phyloP scores from a whole-genome alignment of 2,797 vertebrate species.

The Lepidocolaptes lacrymiger region DNA sequence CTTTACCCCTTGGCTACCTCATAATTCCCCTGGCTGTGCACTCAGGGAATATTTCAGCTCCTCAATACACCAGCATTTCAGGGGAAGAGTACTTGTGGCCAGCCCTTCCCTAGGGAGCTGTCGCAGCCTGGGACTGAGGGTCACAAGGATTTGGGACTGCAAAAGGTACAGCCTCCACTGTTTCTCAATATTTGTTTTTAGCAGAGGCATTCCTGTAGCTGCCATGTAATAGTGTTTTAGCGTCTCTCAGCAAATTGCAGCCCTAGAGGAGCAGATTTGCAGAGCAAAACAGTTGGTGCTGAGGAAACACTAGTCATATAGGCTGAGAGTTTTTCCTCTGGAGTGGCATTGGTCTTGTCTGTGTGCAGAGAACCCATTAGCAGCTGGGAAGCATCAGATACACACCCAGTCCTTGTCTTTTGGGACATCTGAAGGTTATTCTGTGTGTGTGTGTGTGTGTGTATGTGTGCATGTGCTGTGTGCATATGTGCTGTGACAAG shows the following conservation, averaged over 20 bases:
- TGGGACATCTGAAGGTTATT: not conserved
- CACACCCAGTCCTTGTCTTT: not conserved
- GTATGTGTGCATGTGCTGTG: no score
- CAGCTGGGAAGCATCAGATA: not conserved
- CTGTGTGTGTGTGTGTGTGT: no score
- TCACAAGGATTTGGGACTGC: not conserved
- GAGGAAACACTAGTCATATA: not conserved
- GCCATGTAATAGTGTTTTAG: not conserved
- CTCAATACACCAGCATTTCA: not conserved
- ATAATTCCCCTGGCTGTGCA: not conserved
- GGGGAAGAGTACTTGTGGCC: not conserved
- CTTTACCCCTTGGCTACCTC: not conserved
- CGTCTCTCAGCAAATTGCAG: not conserved
- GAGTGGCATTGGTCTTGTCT: not conserved
- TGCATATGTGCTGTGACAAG: not conserved
- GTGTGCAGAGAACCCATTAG: not conserved
- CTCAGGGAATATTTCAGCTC: not conserved
- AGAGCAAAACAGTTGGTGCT: not conserved
- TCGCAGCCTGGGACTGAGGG: accelerated
- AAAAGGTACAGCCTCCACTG: accelerated
- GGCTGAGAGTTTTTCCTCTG: not conserved
- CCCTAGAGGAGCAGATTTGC: not conserved
- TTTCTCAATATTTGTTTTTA: not conserved
- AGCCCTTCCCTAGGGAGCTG: not conserved
- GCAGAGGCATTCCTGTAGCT: not conserved